Percentiles rank a stretch among this genome's conserved stretches.
Conservation (phyloP, 2,888 invertebrate species). For the Aplocera efformata region DNA sequence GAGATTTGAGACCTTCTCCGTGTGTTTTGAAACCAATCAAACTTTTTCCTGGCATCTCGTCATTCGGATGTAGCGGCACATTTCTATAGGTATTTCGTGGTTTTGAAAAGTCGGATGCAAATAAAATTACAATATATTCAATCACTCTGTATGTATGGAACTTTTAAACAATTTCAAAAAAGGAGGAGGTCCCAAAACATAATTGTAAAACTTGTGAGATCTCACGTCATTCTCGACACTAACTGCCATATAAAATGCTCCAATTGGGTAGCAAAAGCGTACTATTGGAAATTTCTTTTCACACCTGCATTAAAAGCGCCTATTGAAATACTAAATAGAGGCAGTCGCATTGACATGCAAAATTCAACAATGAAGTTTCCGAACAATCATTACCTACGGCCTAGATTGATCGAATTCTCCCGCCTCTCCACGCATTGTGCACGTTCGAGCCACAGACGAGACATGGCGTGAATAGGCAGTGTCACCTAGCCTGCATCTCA, state of each 20-base stretch:
- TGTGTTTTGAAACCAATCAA: constrained; percentile 75
- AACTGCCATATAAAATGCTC: too few species aligned
- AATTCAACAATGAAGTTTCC: constrained; percentile 33
- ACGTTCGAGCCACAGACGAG: constrained; percentile 36
- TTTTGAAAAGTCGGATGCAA: too few species aligned
- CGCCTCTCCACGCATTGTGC: constrained; percentile 54
- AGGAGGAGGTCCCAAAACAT: too few species aligned
- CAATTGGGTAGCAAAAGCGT: background rate
- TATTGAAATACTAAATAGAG: constrained; percentile 23
- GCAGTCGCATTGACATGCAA: constrained; percentile 30
- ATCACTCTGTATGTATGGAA: too few species aligned
- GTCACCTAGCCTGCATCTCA: constrained; percentile 30
- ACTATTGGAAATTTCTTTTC: background rate
- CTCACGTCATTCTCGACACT: too few species aligned
- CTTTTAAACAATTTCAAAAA: too few species aligned
- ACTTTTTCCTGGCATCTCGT: constrained; percentile 54
- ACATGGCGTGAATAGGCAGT: constrained; percentile 58
- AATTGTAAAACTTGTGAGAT: too few species aligned
- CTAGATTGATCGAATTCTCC: constrained; percentile 61
- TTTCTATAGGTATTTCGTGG: too few species aligned
- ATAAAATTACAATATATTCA: too few species aligned
- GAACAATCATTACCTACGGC: constrained; percentile 39
- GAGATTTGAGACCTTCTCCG: constrained; percentile 64
- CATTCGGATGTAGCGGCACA: constrained; percentile 3
- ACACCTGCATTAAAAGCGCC: constrained; percentile 4